Conservation (phyloP, 92 coral and sea anemone genomes). For the Bergia puertoricense region DNA sequence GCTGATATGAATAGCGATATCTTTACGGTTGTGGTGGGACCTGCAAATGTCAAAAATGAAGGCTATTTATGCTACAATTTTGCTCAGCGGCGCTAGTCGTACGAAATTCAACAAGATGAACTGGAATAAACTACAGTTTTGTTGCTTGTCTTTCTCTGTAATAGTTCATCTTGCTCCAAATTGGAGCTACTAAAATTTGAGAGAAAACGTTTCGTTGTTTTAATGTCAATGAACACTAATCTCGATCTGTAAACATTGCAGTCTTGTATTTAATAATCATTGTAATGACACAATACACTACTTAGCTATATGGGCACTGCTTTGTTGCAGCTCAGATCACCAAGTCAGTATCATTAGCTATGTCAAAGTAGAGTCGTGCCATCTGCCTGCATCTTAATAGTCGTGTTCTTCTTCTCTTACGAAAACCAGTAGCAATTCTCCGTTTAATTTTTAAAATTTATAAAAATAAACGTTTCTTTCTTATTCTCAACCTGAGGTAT, state of each 20-base stretch:
- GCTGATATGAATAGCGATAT: conserved; percentile 74
- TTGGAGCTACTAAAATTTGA: neutral
- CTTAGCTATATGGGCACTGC: neutral
- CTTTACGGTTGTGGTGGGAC: conserved; percentile 69
- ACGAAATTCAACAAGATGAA: too few species aligned
- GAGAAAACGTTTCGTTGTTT: too few species aligned
- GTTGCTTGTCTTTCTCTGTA: neutral
- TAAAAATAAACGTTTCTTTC: too few species aligned
- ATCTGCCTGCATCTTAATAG: neutral
- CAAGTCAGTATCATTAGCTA: neutral
- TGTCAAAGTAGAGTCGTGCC: neutral
- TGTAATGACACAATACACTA: neutral
- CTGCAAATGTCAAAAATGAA: conserved; percentile 31
- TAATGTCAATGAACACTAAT: too few species aligned
- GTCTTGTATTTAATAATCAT: too few species aligned
- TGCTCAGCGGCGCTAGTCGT: neutral
- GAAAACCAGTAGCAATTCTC: too few species aligned
- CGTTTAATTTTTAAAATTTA: too few species aligned
- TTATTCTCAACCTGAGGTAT: too few species aligned
- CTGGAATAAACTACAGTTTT: too few species aligned
- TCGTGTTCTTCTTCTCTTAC: neutral
- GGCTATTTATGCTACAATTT: neutral
- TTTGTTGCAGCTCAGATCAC: neutral
- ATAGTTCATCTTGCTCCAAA: neutral
- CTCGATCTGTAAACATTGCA: too few species aligned